Evolutionary conservation across 2,797 vertebrate species (phyloP), one percentile per base, ranked within the genome.

Genomic region (Bryconaethiops microstoma): DNA sequence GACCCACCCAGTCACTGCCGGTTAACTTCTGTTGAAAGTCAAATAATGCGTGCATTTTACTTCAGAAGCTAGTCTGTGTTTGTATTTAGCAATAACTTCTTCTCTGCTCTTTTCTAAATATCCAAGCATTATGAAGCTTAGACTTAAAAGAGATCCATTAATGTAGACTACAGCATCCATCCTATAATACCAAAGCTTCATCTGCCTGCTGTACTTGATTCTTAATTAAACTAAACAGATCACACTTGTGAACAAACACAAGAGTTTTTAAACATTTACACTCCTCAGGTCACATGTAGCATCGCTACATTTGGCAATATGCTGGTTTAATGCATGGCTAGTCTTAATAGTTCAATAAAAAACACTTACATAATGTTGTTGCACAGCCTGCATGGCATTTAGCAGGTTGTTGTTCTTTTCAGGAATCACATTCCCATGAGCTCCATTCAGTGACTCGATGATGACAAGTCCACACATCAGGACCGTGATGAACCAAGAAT

Each of bases 281-380:
- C 50, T 35, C 7, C 17, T 45, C 8, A 60, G 14, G 25, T 45
- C 54, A 14, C 9, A 74, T n/a, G 12, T 17, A 55, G 14, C 52
- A 14, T 50, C 2, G 74, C 55, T 52, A 10, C 16, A 42, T 55
- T 64, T 64, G 17, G 13, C 13, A 68, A 17, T 48, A 50, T 23
- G 23, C 7, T 60, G 25, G 1, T 70, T n/a, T 40, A 68, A 40
- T 39, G 21, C 16, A 57, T 10, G 5, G 12, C 4, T 63, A 16
- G 13, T 4, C 4, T 42, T 19, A 9, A 64, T 1, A 65, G 17
- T 54, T 67, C 12, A 63, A 23, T n/a, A 62, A 10, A 57, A 9
- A 59, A 77, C 14, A 86, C 86, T 88, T 80, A 88, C 86, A 52
- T 84, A 45, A 45, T 80, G 6, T 0, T 0, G 4, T 64, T 76